These are phyloP conservation scores for Toxonevra muliebris DNA, from an alignment of 2,888 invertebrate species.

Conservation along the genomic window DNA sequence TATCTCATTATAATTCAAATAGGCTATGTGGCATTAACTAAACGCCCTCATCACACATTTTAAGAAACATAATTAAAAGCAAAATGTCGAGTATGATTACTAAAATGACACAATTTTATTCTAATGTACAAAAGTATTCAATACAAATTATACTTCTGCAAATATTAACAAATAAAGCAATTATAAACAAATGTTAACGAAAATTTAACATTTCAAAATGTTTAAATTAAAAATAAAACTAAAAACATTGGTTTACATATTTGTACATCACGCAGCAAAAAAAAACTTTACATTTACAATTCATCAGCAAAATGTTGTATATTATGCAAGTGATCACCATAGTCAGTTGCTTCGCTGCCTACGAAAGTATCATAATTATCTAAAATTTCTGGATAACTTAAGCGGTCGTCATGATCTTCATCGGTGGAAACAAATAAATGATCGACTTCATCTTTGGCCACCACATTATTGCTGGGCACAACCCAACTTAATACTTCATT, in stretches of 20 bases:
- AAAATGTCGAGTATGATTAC: no score
- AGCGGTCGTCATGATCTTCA: conserved; percentile 81
- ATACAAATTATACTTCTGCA: neutral
- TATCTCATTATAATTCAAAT: no score
- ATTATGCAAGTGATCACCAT: conserved; percentile 84
- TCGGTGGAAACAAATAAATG: conserved; percentile 89
- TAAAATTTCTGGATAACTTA: conserved; percentile 84
- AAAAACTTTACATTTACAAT: conserved; percentile 67
- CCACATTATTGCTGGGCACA: conserved; percentile 88
- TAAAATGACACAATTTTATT: conserved; percentile 4
- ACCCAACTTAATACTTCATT: conserved; percentile 90
- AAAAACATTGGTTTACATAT: neutral
- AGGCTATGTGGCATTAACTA: no score
- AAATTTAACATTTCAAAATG: neutral
- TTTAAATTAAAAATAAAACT: conserved; percentile 6
- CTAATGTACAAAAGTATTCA: neutral
- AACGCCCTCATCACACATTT: no score
- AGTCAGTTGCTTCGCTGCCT: conserved; percentile 91
- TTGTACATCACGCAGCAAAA: conserved; percentile 8
- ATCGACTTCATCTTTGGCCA: conserved; percentile 88
- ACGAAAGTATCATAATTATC: conserved; percentile 89
- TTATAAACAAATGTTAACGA: conserved; percentile 1
- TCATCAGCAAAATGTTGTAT: conserved; percentile 86
- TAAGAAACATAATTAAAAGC: no score
- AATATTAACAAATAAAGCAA: neutral